Base-by-base conservation (phyloP, 1,140 invertebrate genomes). In the Coelopa frigida region DNA sequence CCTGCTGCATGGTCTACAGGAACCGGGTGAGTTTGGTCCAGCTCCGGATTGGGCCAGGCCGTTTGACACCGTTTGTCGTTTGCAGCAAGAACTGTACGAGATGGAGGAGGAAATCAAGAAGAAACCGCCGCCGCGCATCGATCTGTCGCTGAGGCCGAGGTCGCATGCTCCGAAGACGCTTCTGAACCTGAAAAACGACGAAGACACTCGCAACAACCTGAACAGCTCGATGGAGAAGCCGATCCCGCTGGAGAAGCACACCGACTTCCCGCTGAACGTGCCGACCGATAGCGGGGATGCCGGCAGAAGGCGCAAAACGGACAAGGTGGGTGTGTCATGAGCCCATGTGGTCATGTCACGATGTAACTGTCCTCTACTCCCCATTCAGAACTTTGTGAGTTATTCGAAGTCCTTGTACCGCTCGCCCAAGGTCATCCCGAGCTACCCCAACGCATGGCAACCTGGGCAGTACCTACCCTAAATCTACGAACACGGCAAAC, bases 1-100 rank as follows among this genome's bases (percentile, higher is more conserved):
- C 82, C 21, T 79, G 75, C 41, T 85, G 82, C 49, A 78, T 80
- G 63, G 70, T 75, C 5, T 72, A 74, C 32, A 68, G 62, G 41
- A 69, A 69, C 53, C 45, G 59, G 20, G 67, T 69, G 52, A 43
- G 41, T 24, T 17, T 11, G 17, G 10, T 5, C 6, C 12, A 21
- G 23, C 23, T 5, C 4, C 20, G 18, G 5, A 39, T 15, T 15
- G 20, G 23, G 5, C 4, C 15, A 7, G 23, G 20, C 12, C 15
- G 12, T 39, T 39, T 12, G 2, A 5, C 37, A n/a, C 18, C 1
- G 37, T 20, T 39, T n/a, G 5, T 2, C n/a, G 22, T 15, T 23
- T 31, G 2, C 14, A 68, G 64, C 53, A 68, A 62, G 59, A 68
- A 43, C 46, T 68, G 0, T 55, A 64, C 5, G 64, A 63, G 31